phyloP scores from a whole-genome alignment of 2,113 vertebrate species.

The Gopherus evgoodei region DNA sequence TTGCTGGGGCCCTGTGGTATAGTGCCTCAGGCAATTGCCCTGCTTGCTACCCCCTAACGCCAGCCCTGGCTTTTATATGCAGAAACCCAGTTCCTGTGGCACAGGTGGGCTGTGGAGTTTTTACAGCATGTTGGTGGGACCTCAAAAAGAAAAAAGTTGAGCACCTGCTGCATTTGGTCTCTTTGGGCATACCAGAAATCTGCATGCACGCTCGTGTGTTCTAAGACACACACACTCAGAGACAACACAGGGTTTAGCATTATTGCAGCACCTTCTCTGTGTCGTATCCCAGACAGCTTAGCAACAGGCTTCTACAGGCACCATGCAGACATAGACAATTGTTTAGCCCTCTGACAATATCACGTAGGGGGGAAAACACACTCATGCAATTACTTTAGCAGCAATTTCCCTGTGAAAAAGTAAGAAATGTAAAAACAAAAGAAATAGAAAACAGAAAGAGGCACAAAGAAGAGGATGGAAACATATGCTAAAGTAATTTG shows the following conservation, averaged over 20 bases:
- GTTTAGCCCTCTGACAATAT: rapidly evolving
- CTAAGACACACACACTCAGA: rapidly evolving
- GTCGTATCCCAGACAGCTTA: rapidly evolving
- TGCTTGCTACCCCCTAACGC: no score
- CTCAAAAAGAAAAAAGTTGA: no score
- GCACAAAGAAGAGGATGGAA: slow-evolving; percentile 53
- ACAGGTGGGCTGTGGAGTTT: no score
- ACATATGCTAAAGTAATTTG: slow-evolving; percentile 48
- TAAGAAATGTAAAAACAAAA: neutral
- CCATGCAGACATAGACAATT: rapidly evolving
- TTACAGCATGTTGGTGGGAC: no score
- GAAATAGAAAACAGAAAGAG: slow-evolving; percentile 19
- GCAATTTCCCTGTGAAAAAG: neutral
- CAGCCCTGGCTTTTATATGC: no score
- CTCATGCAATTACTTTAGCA: rapidly evolving
- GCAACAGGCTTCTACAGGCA: rapidly evolving
- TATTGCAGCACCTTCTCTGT: neutral
- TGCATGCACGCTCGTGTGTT: rapidly evolving
- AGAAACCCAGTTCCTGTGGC: no score
- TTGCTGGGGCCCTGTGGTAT: no score
- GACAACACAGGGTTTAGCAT: rapidly evolving
- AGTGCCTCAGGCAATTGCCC: no score
- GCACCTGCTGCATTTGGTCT: rapidly evolving
- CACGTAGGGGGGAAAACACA: rapidly evolving
- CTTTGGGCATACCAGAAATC: no score